phyloP scores from a whole-genome alignment of 2,797 vertebrate genomes.

The Epinephelus coioides region DNA sequence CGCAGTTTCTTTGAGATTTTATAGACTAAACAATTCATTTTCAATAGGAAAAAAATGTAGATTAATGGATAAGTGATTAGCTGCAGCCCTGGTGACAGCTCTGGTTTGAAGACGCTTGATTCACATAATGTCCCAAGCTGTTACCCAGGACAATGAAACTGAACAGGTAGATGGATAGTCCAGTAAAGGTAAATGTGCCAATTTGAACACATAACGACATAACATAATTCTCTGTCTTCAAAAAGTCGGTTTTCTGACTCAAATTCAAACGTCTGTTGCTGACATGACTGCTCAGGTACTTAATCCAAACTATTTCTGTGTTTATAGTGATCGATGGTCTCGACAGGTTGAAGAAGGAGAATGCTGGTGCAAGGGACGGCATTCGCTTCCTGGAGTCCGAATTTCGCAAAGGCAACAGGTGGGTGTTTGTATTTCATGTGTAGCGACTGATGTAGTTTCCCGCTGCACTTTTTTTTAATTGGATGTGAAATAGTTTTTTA shows the following conservation, averaged over 20 bases:
- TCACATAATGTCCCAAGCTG: no score
- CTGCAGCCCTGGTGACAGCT: not conserved
- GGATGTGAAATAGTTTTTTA: not conserved
- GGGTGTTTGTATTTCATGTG: not conserved
- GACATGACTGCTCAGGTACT: not conserved
- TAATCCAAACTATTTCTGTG: not conserved
- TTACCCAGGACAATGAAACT: no score
- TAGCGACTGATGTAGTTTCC: not conserved
- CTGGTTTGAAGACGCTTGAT: no score
- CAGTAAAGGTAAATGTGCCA: no score
- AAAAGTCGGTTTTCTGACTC: no score
- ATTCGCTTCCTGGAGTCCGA: constrained; percentile 97
- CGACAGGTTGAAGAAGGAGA: constrained; percentile 96
- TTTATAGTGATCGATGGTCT: constrained; percentile 94
- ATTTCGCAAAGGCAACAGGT: constrained; percentile 99
- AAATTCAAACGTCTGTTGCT: not conserved
- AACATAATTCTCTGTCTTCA: not conserved
- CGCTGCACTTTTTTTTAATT: accelerated
- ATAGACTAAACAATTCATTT: no score
- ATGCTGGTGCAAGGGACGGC: constrained; percentile 92
- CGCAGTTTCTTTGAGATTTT: no score
- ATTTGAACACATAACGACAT: no score
- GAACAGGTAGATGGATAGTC: no score
- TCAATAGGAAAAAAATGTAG: no score
- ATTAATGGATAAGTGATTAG: no score